Base-by-base conservation (phyloP, 2,888 invertebrate genomes). In the Pristionchus entomophagus region DNA sequence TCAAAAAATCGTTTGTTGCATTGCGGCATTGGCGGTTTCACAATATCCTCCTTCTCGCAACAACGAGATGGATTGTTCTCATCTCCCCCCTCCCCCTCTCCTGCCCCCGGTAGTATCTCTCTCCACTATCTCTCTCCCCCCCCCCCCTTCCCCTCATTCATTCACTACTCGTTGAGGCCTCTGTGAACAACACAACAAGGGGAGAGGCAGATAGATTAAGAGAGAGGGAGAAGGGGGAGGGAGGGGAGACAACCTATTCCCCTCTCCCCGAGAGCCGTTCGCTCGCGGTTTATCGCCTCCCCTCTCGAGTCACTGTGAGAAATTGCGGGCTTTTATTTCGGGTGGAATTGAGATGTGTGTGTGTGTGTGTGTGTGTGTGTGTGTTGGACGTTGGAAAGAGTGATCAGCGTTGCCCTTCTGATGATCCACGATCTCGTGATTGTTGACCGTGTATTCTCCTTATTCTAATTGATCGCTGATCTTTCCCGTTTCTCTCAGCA, bases 131-230 rank as follows among this genome's bases (percentile, higher is more conserved):
- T 73, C 73, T 8, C 69, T n/a, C 32, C n/a, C 19, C 26, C 65
- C n/a, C n/a, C n/a, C n/a, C n/a, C n/a, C n/a, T n/a, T 38, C 17
- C 65, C 41, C 73, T 73, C 73, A 73, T 73, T 73, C 73, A 73
- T 73, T 73, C 73, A 45, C 73, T 73, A 73, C 73, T 73, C 73
- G 73, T 45, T 35, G 73, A 45, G 73, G n/a, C 45, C 26, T 41
- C 73, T 26, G 73, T 73, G 73, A 73, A 73, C 73, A 73, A 73
- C 73, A 73, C 73, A 73, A 73, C 73, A 73, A 73, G 73, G 38
- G 14, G 32, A 35, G 81, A 81, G 41, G 32, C 26, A 32, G 59
- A 82, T 41, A 59, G 82, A 59, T 56, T 73, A 73, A 82, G 82
- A 82, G 59, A 10, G 38, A 59, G 49, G 29, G 38, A 38, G 51